Evolutionary conservation across 1,140 invertebrate species (phyloP).

Genomic region (Ceratoteleas bidentatus): DNA sequence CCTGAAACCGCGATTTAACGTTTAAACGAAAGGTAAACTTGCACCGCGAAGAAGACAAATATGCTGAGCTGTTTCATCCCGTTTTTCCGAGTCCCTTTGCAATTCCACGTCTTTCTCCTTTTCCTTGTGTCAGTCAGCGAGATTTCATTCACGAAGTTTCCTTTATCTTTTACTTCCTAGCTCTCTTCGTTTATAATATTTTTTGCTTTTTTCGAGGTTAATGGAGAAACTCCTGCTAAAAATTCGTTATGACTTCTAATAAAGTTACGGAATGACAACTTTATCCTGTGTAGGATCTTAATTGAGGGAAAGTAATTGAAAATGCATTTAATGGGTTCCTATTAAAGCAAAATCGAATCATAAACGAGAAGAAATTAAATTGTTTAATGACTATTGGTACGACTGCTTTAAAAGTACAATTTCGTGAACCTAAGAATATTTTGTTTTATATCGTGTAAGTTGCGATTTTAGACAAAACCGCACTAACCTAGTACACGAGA

Average conservation of each 20-base stretch:
- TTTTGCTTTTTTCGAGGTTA: constrained; percentile 31
- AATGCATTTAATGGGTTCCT: constrained; percentile 8
- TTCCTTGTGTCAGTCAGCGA: constrained; percentile 41
- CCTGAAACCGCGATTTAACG: constrained; percentile 67
- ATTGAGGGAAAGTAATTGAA: constrained; percentile 17
- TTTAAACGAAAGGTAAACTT: constrained; percentile 77
- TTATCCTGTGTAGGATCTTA: constrained; percentile 16
- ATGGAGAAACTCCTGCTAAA: constrained; percentile 28
- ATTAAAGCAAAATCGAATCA: neutral
- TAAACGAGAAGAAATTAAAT: neutral
- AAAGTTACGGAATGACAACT: constrained; percentile 22
- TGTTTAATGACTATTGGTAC: too few species aligned
- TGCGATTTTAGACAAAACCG: too few species aligned
- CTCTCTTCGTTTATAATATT: constrained; percentile 34
- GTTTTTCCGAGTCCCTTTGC: constrained; percentile 39
- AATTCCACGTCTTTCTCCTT: constrained; percentile 44
- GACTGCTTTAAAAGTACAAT: too few species aligned
- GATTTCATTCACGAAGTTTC: constrained; percentile 51
- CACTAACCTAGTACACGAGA: too few species aligned
- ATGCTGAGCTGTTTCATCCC: constrained; percentile 28
- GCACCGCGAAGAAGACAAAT: constrained; percentile 68
- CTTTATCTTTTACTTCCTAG: constrained; percentile 31
- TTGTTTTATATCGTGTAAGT: too few species aligned
- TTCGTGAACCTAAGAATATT: too few species aligned
- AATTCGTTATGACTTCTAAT: constrained; percentile 27